phyloP scores from a whole-genome alignment of 2,888 invertebrate species.

The Amorpha juglandis region DNA sequence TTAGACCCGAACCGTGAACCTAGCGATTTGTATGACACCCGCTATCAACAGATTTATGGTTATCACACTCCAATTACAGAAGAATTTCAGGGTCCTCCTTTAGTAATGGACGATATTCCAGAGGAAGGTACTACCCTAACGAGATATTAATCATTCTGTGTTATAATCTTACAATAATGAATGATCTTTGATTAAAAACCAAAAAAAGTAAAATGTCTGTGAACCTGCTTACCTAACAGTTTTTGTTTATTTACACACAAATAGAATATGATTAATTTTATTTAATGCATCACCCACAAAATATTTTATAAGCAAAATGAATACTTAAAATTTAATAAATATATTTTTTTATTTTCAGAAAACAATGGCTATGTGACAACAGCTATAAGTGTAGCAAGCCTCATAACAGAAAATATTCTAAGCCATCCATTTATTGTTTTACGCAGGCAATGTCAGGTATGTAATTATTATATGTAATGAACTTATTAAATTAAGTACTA shows the following conservation, averaged over 20 bases:
- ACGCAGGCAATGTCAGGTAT: slow-evolving; percentile 96
- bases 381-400: slow-evolving; percentile 92
- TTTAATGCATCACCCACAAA: too few species aligned
- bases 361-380: slow-evolving; percentile 88
- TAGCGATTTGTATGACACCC: slow-evolving; percentile 76
- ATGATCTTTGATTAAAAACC: too few species aligned
- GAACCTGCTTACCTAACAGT: too few species aligned
- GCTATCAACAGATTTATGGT: slow-evolving; percentile 80
- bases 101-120: slow-evolving; percentile 74
- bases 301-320: too few species aligned
- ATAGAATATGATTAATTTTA: too few species aligned
- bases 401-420: slow-evolving; percentile 94
- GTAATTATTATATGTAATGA: slow-evolving; percentile 22
- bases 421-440: slow-evolving; percentile 97
- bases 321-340: too few species aligned
- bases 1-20: slow-evolving; percentile 75
- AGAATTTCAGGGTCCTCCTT: slow-evolving; percentile 78
- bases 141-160: neutral
- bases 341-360: slow-evolving; percentile 54
- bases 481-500: too few species aligned
- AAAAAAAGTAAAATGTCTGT: too few species aligned
- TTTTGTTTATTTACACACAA: too few species aligned
- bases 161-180: too few species aligned
- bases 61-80: slow-evolving; percentile 78
- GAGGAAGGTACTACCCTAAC: slow-evolving; percentile 68